Evolutionary conservation across 1,140 invertebrate genomes (phyloP).

Genomic region (Bombus turneri): DNA sequence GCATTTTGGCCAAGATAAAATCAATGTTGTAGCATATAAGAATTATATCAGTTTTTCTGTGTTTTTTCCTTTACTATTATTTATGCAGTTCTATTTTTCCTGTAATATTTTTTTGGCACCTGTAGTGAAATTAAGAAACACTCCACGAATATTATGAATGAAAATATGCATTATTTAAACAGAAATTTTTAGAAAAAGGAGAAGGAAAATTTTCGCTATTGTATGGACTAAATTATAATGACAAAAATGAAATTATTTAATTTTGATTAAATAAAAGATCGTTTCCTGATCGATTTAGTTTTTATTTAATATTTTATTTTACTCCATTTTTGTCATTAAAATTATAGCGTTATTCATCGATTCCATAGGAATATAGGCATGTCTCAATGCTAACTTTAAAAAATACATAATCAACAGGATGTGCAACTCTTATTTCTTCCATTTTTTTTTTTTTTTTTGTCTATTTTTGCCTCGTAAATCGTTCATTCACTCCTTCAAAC

Average conservation of each 20-base stretch:
- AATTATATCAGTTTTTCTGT: background rate
- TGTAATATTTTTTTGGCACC: slow-evolving; percentile 6
- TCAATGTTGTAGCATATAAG: background rate
- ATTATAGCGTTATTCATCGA: slow-evolving; percentile 22
- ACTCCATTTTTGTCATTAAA: slow-evolving; percentile 11
- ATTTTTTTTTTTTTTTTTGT: background rate
- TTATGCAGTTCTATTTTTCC: background rate
- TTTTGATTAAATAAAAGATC: background rate
- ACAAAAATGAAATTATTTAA: background rate
- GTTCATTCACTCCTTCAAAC: slow-evolving; percentile 4
- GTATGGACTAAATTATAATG: background rate
- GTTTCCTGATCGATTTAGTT: too few species aligned
- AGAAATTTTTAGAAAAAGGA: background rate
- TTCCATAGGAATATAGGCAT: slow-evolving; percentile 18
- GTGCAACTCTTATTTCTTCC: background rate
- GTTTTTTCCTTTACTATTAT: background rate
- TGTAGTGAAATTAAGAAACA: background rate
- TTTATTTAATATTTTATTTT: background rate
- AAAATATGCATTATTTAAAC: background rate
- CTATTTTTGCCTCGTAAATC: background rate
- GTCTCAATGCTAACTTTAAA: slow-evolving; percentile 9
- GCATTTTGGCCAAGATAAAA: slow-evolving; percentile 2
- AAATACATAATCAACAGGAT: slow-evolving; percentile 30
- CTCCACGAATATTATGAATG: background rate
- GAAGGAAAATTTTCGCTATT: too few species aligned